Evolutionary conservation across 2,888 invertebrate genomes (phyloP), one percentile per base, ranked within the genome.

Genomic region (Pycnomerus fuliginosus): DNA sequence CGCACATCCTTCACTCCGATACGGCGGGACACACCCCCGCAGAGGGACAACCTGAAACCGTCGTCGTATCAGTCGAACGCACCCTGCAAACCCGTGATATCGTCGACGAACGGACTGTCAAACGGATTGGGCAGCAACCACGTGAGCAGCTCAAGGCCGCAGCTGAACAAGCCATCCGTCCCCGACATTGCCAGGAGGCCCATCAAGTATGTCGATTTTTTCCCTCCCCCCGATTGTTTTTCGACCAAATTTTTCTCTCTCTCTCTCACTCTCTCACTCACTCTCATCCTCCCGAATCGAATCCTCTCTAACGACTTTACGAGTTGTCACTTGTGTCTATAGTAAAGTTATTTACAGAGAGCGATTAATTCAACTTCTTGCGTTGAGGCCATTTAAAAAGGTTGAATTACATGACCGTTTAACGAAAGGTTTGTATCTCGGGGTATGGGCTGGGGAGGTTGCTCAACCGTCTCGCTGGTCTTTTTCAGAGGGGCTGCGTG

Each of bases 351-450:
- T 46, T 41, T 38, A 16, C 42, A 47, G 47, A 74, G 95, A 95
- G 77, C 84, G 95, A 74, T 83, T 96, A 69, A 90, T 96, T 71
- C 96, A 96, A 73, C 80, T 95, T 71, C 80, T 96, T 74, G 96
- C 95, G 60, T 76, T 95, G 74, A 86, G 88, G 76, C 88, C 94
- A 53, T 93, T 87, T 76, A 96, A 94, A 76, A 95, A 92, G 77
- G 90, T 90, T 45, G 95, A 96, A 76, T 75, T 96, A 50, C 85
- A 83, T 70, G 77, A 85, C 60, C 85, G 91, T 65, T 79, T 96
- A 61, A 80, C 75, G 61, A 85, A 82, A 79, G 90, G 90, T 90
- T 35, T 31, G 42, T 43, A 36, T 28, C n/a, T 28, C 8, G 28
- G 28, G 28, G 2, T 10, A 8, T 35, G 23, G 23, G 10, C 16